phyloP scores from a whole-genome alignment of 2,797 vertebrate genomes.

The Gorsachius magnificus region DNA sequence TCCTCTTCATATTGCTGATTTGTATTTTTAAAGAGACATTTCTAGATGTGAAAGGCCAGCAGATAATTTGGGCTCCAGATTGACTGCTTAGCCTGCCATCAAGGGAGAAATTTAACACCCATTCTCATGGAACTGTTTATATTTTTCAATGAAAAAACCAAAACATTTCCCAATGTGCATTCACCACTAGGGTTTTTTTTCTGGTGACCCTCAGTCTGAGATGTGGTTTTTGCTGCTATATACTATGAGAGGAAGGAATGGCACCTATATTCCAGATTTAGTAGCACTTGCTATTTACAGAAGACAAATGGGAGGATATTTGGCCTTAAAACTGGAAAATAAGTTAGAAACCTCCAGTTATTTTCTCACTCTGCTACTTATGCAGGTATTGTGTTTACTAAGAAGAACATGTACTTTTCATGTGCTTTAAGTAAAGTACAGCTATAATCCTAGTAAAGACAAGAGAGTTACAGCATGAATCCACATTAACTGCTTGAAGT shows the following conservation, averaged over 20 bases:
- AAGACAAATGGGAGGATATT: not conserved
- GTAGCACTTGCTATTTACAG: not conserved
- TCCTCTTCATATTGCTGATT: not conserved
- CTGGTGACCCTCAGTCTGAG: not conserved
- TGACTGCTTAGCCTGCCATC: not conserved
- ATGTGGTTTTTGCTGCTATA: not conserved
- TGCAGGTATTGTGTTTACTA: not conserved
- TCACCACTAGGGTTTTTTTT: not conserved
- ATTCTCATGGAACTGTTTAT: not conserved
- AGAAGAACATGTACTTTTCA: not conserved
- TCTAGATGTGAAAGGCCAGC: not conserved
- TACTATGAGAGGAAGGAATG: not conserved
- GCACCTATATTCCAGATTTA: not conserved
- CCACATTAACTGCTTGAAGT: not conserved
- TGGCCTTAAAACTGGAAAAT: not conserved
- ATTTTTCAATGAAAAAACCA: not conserved
- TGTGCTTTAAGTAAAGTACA: not conserved
- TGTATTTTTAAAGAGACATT: not conserved
- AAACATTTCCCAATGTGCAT: not conserved
- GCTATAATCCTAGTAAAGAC: not conserved
- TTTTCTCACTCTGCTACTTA: not conserved
- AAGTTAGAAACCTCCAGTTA: not conserved
- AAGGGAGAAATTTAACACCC: not conserved
- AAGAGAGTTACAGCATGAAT: not conserved
- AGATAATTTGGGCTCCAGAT: not conserved